phyloP scores from a whole-genome alignment of 2,888 invertebrate genomes.

The Nomada lathburiana region DNA sequence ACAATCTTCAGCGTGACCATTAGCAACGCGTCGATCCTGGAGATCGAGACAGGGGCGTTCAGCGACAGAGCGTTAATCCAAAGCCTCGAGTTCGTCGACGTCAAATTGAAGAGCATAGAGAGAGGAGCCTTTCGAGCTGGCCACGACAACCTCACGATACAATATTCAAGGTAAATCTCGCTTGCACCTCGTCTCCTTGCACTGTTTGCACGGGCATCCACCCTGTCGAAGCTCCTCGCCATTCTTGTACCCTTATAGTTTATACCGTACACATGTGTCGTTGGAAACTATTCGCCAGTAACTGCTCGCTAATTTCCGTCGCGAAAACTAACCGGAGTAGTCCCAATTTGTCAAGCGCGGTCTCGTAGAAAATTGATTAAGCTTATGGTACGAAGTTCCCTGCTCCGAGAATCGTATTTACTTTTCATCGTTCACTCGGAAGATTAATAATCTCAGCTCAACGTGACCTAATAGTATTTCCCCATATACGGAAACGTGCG shows the following conservation, averaged over 20 bases:
- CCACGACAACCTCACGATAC: constrained; percentile 88
- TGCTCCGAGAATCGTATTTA: too few relatives aligned
- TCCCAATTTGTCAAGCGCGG: neutral
- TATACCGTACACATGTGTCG: neutral
- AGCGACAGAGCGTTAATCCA: constrained; percentile 87
- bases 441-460: neutral
- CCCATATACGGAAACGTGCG: neutral
- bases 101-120: constrained; percentile 86
- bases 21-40: constrained; percentile 87
- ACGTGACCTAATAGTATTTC: neutral
- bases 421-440: neutral
- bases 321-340: neutral
- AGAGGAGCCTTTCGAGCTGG: constrained; percentile 88
- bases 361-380: too few relatives aligned
- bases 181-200: neutral
- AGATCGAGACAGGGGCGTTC: constrained; percentile 88
- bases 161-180: constrained; percentile 86
- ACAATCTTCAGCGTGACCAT: constrained; percentile 88
- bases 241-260: neutral
- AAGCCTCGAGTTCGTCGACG: constrained; percentile 87
- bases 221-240: neutral
- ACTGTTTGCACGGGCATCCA: neutral
- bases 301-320: too few relatives aligned
- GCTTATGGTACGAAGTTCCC: too few relatives aligned
- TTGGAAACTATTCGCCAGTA: too few relatives aligned